Evolutionary conservation across 2,113 vertebrate species (phyloP).

Genomic region (Elephas maximus): DNA sequence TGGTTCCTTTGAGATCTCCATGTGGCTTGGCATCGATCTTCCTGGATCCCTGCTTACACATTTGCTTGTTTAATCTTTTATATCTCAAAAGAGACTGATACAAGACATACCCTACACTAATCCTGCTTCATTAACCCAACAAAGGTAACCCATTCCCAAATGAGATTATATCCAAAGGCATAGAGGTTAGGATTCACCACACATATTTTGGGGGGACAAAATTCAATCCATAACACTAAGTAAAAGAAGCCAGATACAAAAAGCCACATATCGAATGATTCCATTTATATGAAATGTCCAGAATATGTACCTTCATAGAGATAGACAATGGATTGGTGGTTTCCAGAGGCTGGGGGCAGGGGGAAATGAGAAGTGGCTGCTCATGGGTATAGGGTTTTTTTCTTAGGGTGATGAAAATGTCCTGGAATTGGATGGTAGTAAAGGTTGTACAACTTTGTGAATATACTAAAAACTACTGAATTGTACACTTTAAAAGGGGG

Average conservation of each 20-base stretch:
- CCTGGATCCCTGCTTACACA: neutral
- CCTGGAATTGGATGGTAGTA: neutral
- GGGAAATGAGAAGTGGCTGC: no score
- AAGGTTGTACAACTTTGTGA: neutral
- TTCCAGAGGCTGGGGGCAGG: neutral
- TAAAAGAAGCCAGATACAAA: neutral
- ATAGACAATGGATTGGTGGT: neutral
- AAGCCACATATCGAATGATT: neutral
- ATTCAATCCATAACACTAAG: neutral
- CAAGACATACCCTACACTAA: neutral
- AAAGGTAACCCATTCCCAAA: neutral
- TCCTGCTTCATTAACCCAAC: neutral
- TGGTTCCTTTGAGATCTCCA: neutral
- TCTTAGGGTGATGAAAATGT: neutral
- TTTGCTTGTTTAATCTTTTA: neutral
- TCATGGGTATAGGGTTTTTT: neutral
- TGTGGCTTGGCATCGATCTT: neutral
- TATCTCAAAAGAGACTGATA: neutral
- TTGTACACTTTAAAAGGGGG: neutral
- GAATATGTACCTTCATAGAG: neutral
- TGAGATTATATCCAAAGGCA: neutral
- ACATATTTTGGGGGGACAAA: neutral
- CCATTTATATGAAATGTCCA: neutral
- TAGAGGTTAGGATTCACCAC: neutral
- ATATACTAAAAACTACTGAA: neutral